phyloP scores from a whole-genome alignment of 2,797 vertebrate genomes.

The Labeo calbasu region DNA sequence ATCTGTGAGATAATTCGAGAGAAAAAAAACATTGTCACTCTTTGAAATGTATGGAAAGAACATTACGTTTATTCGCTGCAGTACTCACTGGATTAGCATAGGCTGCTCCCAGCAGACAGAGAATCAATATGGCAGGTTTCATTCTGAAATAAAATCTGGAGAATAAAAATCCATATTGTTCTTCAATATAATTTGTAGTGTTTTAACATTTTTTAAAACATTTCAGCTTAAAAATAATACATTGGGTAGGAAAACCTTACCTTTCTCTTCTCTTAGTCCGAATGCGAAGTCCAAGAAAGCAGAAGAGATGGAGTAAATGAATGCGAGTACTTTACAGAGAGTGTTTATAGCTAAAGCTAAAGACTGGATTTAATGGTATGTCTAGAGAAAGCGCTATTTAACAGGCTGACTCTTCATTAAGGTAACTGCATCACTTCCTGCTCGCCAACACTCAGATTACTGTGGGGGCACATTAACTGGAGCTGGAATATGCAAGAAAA shows the following conservation, averaged over 20 bases:
- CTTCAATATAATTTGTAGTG: background rate
- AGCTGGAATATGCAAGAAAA: slow-evolving; percentile 34
- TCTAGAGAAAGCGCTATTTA: slow-evolving; percentile 68
- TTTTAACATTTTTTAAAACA: background rate
- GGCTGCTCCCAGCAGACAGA: slow-evolving; percentile 73
- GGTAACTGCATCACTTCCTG: slow-evolving; percentile 78
- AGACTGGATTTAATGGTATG: slow-evolving; percentile 62
- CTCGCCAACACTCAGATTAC: slow-evolving; percentile 61
- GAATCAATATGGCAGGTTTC: slow-evolving; percentile 67
- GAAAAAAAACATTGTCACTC: background rate
- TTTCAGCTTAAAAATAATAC: background rate
- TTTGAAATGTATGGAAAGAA: background rate
- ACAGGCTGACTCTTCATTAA: slow-evolving; percentile 61
- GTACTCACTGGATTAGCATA: slow-evolving; percentile 77
- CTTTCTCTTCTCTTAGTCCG: slow-evolving; percentile 38
- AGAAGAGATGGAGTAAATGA: background rate
- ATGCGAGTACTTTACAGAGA: background rate
- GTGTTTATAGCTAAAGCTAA: slow-evolving; percentile 18
- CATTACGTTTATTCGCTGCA: background rate
- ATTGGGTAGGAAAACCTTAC: slow-evolving; percentile 28
- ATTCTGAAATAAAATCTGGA: slow-evolving; percentile 67
- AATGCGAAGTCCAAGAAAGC: slow-evolving; percentile 26
- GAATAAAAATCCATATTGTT: background rate
- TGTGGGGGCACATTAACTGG: slow-evolving; percentile 39
- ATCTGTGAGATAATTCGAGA: slow-evolving; percentile 66